Base-by-base conservation (phyloP, 2,113 vertebrate genomes). In the Grus americana region DNA sequence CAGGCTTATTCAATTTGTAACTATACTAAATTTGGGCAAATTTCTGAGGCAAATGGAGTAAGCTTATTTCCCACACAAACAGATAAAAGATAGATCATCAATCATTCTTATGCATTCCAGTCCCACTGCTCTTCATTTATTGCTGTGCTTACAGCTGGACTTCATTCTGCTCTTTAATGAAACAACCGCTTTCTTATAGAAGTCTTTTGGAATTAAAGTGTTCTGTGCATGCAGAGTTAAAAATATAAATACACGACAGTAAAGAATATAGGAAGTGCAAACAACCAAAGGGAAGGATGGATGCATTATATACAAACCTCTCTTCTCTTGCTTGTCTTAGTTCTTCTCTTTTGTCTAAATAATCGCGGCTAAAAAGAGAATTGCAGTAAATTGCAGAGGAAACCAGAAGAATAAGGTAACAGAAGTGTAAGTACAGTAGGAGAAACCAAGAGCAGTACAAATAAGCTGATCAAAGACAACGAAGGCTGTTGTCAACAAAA, bases 291-390 rank as follows among this genome's bases (percentile, higher is more conserved):
- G 59, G 49, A 82, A 89, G 30, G 24, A 59, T 42, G 50, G 91
- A 93, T 79, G 92, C 73, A 62, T 75, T 26, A 62, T 59, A 80
- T 97, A 98, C 98, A 96, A 97, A 99, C 99, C 99, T 99, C 95
- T 99, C 99, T 98, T 99, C 99, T 98, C 99, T 98, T 88, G 99
- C 99, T 94, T 99, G 99, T 97, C 98, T 98, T 57, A 98, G 98
- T 74, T 99, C 99, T 96, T 99, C 99, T 97, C 98, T 98, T 98
- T 99, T 99, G 89, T 99, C 99, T 93, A 98, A 97, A 96, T 99
- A 99, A 89, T 99, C 98, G 12, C 98, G 99, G 98, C 99, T 99
- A 97, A 76, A 97, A 97, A 97, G 63, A 97, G 63, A 97, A 79
- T 93, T 89, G 70, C 47, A 78, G 67, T 97, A 90, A 97, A 94